These are phyloP conservation scores for Nannospalax galili DNA, from an alignment of 2,113 vertebrate species.

Conservation along the genomic window DNA sequence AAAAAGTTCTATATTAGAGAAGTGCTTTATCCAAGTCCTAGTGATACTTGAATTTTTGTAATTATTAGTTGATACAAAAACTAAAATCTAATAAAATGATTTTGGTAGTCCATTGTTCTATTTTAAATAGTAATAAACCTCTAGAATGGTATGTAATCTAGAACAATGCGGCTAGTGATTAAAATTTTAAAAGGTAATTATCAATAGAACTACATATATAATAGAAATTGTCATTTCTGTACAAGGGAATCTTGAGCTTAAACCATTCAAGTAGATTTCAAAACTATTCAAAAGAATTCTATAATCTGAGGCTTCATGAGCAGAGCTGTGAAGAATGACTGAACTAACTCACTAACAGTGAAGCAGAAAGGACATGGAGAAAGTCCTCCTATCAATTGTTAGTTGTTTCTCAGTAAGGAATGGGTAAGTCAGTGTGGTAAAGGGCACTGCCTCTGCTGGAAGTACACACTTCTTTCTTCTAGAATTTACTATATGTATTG, in stretches of 20 bases:
- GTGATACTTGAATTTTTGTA: slow-evolving; percentile 54
- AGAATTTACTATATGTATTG: not conserved
- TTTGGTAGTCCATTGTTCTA: slow-evolving; percentile 17
- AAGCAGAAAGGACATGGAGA: not conserved
- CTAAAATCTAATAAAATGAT: slow-evolving; percentile 40
- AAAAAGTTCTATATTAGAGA: slow-evolving; percentile 58
- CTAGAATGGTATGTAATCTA: not conserved
- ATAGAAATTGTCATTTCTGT: not conserved
- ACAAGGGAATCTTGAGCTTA: not conserved
- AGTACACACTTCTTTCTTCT: not conserved
- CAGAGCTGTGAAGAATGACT: slow-evolving; percentile 16
- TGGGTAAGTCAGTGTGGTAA: not conserved
- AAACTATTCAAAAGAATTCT: not conserved
- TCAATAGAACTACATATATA: slow-evolving; percentile 24
- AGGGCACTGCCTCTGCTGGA: not conserved
- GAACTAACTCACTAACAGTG: not conserved
- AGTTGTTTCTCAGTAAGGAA: slow-evolving; percentile 21
- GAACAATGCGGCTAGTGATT: slow-evolving; percentile 17
- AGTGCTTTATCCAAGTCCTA: slow-evolving; percentile 55
- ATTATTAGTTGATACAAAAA: slow-evolving; percentile 60
- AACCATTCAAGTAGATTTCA: slow-evolving; percentile 14
- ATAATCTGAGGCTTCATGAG: not conserved
- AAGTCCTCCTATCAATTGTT: not conserved
- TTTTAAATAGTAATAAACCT: slow-evolving; percentile 51
- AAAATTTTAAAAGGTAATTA: slow-evolving; percentile 35